phyloP scores from a whole-genome alignment of 2,113 vertebrate genomes.

The Amazona vittata region DNA sequence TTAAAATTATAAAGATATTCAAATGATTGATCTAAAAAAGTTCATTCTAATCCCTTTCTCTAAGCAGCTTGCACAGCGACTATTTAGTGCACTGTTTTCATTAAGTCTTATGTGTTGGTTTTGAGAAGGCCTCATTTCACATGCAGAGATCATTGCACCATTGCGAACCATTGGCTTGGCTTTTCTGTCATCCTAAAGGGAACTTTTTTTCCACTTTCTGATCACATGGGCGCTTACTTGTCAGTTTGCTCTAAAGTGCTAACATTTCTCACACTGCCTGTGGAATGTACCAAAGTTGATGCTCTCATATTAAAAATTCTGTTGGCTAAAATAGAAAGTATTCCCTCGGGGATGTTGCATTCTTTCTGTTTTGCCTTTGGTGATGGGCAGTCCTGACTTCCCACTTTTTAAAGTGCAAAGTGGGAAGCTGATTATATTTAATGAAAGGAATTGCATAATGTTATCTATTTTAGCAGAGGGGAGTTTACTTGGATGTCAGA shows the following conservation, averaged over 20 bases:
- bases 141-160: rapidly evolving
- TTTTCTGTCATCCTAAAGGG: not conserved
- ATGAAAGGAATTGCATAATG: not conserved
- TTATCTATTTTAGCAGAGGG: not conserved
- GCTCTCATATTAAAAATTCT: not conserved
- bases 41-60: not conserved
- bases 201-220: not conserved
- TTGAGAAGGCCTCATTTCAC: not conserved
- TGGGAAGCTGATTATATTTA: not conserved
- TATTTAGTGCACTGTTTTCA: not conserved
- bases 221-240: not conserved
- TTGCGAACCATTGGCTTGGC: not conserved
- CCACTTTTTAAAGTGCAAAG: not conserved
- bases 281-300: rapidly evolving
- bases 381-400: not conserved
- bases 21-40: not conserved
- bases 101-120: not conserved
- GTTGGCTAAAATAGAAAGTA: not conserved
- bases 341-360: rapidly evolving
- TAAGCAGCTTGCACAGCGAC: not conserved
- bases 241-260: not conserved
- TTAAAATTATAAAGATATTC: not conserved
- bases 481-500: not conserved
- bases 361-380: rapidly evolving
- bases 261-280: rapidly evolving